phyloP scores from a whole-genome alignment of 2,113 vertebrate species.

The Thalassarche chlororhynchos region DNA sequence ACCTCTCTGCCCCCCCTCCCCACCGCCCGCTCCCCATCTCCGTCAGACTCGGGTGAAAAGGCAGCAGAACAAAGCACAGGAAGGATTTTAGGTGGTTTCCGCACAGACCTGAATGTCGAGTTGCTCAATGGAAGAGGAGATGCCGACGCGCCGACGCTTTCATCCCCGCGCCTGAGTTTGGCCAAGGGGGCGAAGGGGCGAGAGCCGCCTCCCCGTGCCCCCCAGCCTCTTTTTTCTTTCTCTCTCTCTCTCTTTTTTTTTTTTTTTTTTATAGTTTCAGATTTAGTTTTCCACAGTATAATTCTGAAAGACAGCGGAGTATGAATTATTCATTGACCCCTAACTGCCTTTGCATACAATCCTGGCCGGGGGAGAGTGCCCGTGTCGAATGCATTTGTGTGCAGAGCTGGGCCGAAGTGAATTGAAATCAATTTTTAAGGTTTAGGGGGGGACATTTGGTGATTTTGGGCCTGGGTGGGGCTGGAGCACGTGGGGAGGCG shows the following conservation, averaged over 20 bases:
- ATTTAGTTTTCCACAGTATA: conserved; percentile 80
- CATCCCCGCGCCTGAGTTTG: not conserved
- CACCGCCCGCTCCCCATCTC: not conserved
- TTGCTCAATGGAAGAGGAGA: conserved; percentile 25
- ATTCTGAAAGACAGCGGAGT: conserved; percentile 77
- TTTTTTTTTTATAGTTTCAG: conserved; percentile 57
- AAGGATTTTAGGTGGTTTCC: conserved; percentile 53
- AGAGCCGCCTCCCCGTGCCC: not conserved
- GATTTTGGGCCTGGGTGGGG: not conserved
- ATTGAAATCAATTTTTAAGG: conserved; percentile 14
- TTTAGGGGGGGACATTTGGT: not conserved
- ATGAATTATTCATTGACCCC: conserved; percentile 80
- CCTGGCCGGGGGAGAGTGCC: conserved; percentile 56
- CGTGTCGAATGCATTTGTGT: conserved; percentile 70
- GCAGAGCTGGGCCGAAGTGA: not conserved
- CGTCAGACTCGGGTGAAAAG: not conserved
- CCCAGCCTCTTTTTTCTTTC: not conserved
- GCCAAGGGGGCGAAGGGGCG: not conserved
- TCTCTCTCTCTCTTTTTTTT: not conserved
- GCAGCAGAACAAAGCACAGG: conserved; percentile 57
- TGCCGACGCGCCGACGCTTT: not conserved
- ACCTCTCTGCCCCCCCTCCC: not conserved
- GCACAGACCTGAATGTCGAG: conserved; percentile 1
- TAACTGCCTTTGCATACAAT: conserved; percentile 73
- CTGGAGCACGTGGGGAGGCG: not conserved